A percentile compares a stretch with the other conserved stretches of the same genome.
Evolutionary conservation across 2,888 invertebrate species (phyloP).

Genomic region (Dryocosmus kuriphilus): DNA sequence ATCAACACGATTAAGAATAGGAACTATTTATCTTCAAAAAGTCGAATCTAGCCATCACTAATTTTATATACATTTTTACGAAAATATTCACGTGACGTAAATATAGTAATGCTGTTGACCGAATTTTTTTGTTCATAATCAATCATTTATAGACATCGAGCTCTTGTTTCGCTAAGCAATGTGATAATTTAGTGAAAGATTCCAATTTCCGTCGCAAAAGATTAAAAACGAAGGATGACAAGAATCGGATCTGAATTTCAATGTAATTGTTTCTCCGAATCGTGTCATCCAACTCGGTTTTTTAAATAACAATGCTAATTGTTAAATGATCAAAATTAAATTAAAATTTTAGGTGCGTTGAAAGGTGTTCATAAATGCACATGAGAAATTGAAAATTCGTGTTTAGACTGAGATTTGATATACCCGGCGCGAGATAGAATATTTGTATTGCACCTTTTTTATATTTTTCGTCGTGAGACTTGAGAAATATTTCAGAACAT

Average conservation of each 20-base stretch:
- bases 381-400: not conserved
- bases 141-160: constrained; percentile 3
- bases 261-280: too few species aligned
- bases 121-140: not conserved
- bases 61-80: not conserved
- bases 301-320: not conserved
- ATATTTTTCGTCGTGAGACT: constrained; percentile 12
- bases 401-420: not conserved
- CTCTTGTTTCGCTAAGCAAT: constrained; percentile 5
- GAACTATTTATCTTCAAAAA: not conserved
- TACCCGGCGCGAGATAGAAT: not conserved
- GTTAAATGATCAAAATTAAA: not conserved
- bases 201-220: not conserved
- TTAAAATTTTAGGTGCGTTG: not conserved
- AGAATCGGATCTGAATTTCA: not conserved
- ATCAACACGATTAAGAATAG: not conserved
- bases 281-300: not conserved
- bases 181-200: not conserved
- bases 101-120: not conserved
- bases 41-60: not conserved
- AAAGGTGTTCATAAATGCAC: not conserved
- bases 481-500: not conserved
- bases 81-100: not conserved
- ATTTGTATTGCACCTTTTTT: not conserved
- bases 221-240: not conserved